Base-by-base conservation (phyloP, 2,888 invertebrate species). In the Epistrophe grossulariae region DNA sequence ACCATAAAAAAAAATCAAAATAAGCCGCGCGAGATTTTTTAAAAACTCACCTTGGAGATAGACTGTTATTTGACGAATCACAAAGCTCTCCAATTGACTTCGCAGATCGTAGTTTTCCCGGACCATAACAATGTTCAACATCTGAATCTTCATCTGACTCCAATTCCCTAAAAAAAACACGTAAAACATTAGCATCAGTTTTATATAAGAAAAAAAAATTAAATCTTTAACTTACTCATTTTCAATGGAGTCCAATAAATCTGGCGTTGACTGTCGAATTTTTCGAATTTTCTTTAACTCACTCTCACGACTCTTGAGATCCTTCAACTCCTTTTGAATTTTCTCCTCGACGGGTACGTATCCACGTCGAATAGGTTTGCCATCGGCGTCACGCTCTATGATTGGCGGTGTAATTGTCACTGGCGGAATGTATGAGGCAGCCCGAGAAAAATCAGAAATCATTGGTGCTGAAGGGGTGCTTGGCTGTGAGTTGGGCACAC, bases 271-370 rank as follows among this genome's bases (percentile, higher is more conserved):
- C 38, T 94, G 94, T 79, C 94, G 93, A 82, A 94, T 93, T 91
- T 95, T 94, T 88, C 96, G 94, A 93, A 95, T 94, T 88, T 94
- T 94, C 94, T 96, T 96, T 57, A 97, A 93, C 90, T 97, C 97
- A 88, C 96, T 95, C 91, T 97, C 97, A 76, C 97, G 94, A 88
- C 95, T 95, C 90, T 97, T 96, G 95, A 98, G 96, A 90, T 98
- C 98, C 91, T 95, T 94, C 70, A 98, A 93, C 92, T 98, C 98
- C 88, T 95, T 95, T 90, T 97, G 96, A 89, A 98, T 98, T 92
- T 97, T 97, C 90, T 97, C 96, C 91, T 98, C 97, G 4, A 98
- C 97, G 0, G 97, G 96, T 6, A 97, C 95, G 91, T 95, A 97
- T 17, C 97, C 97, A 88, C 96, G 96, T 77, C 97, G 94, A 43